Base-by-base conservation (phyloP, 1,140 invertebrate genomes). In the Eufriesea mexicana region DNA sequence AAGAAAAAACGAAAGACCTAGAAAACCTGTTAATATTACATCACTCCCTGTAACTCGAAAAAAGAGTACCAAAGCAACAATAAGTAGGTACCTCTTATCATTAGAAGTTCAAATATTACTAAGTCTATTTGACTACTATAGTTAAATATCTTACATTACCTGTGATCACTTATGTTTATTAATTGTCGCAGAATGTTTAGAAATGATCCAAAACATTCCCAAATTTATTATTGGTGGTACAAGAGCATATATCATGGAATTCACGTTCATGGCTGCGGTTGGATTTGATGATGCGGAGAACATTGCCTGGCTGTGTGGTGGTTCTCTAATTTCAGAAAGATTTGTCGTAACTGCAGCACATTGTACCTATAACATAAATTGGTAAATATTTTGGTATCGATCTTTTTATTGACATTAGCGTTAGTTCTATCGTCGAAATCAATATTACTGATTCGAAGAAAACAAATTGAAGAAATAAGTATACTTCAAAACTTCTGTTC, bases 321-420 rank as follows among this genome's bases (percentile, higher is more conserved):
- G 95, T 42, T 93, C 91, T 9, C 89, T 95, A 14, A 93, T 95
- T 61, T 95, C 95, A 23, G 91, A 94, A 5, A 89, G 79, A 61
- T 95, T 91, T 49, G 93, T 95, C 0, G 76, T 95, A 12, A 95
- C 94, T 35, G 95, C 95, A 5, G 95, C 95, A 0, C 95, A 95
- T 84, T 95, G 95, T 79, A 91, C 91, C 9, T 84, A 49, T 67
- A 84, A 89, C 14, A 0, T 10, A 2, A 47, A 91, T 10, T 91
- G 83, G 92, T 93, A 89, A 55, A 51, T 55, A 67, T 28, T 35
- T 45, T 4, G 35, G 7, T 57, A 0, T 57, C 7, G 7, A 5
- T 9, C 0, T 2, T 35, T 2, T 12, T 20, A 35, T 42, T 10
- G 14, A 57, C 42, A 55, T 72, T 10, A 5, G 25, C 16, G 12